Conservation (phyloP, 2,797 vertebrate species). For the Rhinatrema bivittatum region DNA sequence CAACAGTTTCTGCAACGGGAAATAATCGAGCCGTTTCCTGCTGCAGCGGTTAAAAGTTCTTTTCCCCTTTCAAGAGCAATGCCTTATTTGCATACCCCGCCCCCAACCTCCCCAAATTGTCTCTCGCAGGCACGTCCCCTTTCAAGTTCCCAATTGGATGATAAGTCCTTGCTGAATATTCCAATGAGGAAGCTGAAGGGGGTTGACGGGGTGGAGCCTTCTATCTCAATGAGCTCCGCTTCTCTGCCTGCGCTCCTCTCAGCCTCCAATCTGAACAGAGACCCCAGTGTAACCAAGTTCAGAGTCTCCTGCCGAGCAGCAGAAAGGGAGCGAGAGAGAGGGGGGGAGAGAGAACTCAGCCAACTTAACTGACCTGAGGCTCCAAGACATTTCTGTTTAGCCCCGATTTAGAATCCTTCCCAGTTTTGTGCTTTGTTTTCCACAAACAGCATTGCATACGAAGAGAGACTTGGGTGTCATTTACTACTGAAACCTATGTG, state of each 20-base stretch:
- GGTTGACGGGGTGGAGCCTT: background rate
- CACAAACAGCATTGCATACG: background rate
- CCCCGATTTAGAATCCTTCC: background rate
- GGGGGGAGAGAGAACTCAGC: background rate
- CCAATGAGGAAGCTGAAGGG: background rate
- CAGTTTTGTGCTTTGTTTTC: background rate
- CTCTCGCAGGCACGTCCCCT: background rate
- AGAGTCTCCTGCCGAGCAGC: background rate
- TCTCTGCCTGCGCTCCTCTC: background rate
- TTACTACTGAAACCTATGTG: background rate
- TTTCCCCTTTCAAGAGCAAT: background rate
- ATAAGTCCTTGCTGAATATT: constrained; percentile 1
- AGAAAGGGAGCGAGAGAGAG: background rate
- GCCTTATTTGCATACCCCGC: background rate
- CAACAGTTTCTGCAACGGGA: too few species aligned
- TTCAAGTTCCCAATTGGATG: constrained; percentile 5
- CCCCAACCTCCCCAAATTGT: background rate
- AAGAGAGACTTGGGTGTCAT: background rate
- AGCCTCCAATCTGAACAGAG: constrained; percentile 3
- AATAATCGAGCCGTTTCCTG: too few species aligned
- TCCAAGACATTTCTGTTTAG: background rate
- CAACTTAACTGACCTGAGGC: too few species aligned
- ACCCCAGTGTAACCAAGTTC: constrained; percentile 10
- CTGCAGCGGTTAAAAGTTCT: too few species aligned
- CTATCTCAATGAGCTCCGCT: constrained; percentile 2